Evolutionary conservation across 2,888 invertebrate genomes (phyloP).

Genomic region (Acronicta aceris): DNA sequence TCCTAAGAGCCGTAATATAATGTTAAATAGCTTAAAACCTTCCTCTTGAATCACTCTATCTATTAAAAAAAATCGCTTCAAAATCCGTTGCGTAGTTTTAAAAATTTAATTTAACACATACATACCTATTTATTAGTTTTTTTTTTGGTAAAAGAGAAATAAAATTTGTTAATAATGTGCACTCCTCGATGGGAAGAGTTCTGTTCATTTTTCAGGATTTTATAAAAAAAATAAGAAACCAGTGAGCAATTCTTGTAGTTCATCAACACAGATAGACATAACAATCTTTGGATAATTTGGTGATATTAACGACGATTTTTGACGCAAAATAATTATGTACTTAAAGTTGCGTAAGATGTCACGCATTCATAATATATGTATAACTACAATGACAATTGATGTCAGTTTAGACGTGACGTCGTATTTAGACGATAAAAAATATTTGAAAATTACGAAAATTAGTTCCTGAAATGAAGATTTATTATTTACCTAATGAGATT

Average conservation of each 20-base stretch:
- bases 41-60: too few species aligned
- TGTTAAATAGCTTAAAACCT: too few species aligned
- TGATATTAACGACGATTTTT: slow-evolving; percentile 19
- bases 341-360: slow-evolving; percentile 44
- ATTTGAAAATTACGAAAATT: slow-evolving; percentile 22
- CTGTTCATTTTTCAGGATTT: not conserved
- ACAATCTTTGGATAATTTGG: slow-evolving; percentile 1
- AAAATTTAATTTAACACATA: too few species aligned
- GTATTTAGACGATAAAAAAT: slow-evolving; percentile 39
- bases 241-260: not conserved
- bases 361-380: slow-evolving; percentile 20
- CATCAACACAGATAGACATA: not conserved
- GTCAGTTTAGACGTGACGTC: slow-evolving; percentile 40
- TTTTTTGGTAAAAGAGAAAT: too few species aligned
- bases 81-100: too few species aligned
- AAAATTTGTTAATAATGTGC: too few species aligned
- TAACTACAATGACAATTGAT: slow-evolving; percentile 53
- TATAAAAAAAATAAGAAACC: not conserved
- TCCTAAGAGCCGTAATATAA: too few species aligned
- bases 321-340: slow-evolving; percentile 46
- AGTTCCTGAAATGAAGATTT: slow-evolving; percentile 40
- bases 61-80: too few species aligned
- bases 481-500: slow-evolving; percentile 38
- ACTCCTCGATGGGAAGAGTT: not conserved
- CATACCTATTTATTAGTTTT: too few species aligned